Evolutionary conservation across 2,113 vertebrate genomes (phyloP), one percentile per base, ranked within the genome.

Genomic region (Pantherophis guttatus): DNA sequence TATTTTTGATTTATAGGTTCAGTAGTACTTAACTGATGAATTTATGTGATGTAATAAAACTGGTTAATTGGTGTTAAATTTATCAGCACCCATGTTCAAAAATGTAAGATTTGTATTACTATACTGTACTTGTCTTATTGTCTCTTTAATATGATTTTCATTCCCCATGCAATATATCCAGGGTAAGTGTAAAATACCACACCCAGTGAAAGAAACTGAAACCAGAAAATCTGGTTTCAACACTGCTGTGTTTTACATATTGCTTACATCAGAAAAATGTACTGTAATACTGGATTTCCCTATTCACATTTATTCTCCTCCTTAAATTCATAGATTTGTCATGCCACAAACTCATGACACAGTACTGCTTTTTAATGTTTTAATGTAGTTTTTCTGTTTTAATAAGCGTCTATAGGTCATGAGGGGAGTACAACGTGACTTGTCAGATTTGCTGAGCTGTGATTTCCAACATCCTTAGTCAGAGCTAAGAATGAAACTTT

Each of bases 191-290:
- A 81, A 81, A 81, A 39, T 81, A 21, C 75, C 75, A 81, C 33
- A 81, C 3, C 17, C 75, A 44, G 17, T 81, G 75, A 81, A 81
- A 44, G 75, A 81, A 81, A 81, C 17, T 44, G 19, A 21, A 44
- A 39, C 33, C 17, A 70, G 65, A 70, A 70, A 70, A 70, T 9
- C 75, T 52, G 48, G 86, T 87, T 89, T 39, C 93, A 91, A 62
- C 90, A 94, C 54, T 86, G 89, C 44, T 57, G 26, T 15, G 92
- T 94, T 85, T 94, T 26, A 19, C 90, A 75, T 93, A 92, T 57
- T 89, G 17, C 3, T 1, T 10, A 2, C 13, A 2, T 65, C 33
- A 90, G n/a, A 92, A 50, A 89, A 0, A 0, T n/a, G 92, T 50
- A 12, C 8, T 53, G 12, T 11, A 87, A 93, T 92, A 21, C 52